These are phyloP conservation scores for Buathra laborator DNA, from an alignment of 2,888 invertebrate species.

Conservation along the genomic window DNA sequence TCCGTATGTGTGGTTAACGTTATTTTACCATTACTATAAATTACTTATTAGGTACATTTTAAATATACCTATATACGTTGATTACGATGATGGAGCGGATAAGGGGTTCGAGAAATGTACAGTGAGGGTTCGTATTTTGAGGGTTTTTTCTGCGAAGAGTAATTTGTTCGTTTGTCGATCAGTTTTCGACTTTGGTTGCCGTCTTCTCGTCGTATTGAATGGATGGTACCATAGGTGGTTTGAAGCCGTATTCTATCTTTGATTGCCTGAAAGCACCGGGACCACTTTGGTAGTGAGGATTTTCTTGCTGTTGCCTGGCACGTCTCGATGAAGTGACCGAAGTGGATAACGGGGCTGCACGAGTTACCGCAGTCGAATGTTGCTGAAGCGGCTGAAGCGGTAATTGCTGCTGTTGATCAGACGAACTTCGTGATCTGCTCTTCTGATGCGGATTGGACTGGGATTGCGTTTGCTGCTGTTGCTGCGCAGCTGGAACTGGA, in stretches of 20 bases:
- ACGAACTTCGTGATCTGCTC: slow-evolving; percentile 67
- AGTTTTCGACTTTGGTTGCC: slow-evolving; percentile 80
- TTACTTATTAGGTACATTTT: slow-evolving; percentile 56
- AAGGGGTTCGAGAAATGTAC: slow-evolving; percentile 55
- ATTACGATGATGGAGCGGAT: slow-evolving; percentile 8
- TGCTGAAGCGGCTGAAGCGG: slow-evolving; percentile 51
- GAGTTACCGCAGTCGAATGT: slow-evolving; percentile 67
- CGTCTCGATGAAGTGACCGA: slow-evolving; percentile 76
- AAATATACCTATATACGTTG: slow-evolving; percentile 43
- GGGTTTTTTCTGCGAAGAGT: not conserved
- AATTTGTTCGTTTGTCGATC: not conserved
- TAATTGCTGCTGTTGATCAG: slow-evolving; percentile 66
- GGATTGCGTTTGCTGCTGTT: slow-evolving; percentile 76
- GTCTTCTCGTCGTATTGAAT: slow-evolving; percentile 91
- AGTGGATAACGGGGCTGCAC: slow-evolving; percentile 63
- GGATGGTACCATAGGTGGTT: slow-evolving; percentile 93
- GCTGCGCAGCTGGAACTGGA: slow-evolving; percentile 85
- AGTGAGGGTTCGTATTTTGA: slow-evolving; percentile 25
- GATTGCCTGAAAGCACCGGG: slow-evolving; percentile 88
- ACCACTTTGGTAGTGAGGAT: slow-evolving; percentile 84
- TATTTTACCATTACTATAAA: slow-evolving; percentile 37
- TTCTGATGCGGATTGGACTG: slow-evolving; percentile 58
- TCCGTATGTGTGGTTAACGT: not conserved
- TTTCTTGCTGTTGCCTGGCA: slow-evolving; percentile 85
- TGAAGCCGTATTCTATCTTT: slow-evolving; percentile 93